Evolutionary conservation across 64 coral and sea anemone species (phyloP).

Genomic region (Acropora tenuis): DNA sequence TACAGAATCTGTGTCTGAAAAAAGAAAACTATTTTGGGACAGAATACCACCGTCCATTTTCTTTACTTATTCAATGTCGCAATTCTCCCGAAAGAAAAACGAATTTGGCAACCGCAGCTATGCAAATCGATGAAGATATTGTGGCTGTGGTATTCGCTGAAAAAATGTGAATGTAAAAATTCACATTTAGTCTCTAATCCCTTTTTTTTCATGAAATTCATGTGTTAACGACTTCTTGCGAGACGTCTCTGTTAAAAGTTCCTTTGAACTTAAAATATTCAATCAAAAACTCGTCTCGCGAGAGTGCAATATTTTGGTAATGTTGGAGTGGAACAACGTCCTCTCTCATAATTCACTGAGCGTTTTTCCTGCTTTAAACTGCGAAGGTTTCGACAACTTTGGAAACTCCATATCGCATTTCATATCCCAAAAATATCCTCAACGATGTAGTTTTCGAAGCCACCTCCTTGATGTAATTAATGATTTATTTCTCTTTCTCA

Average conservation of each 20-base stretch:
- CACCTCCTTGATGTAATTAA: background rate
- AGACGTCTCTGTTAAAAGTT: background rate
- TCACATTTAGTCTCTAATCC: background rate
- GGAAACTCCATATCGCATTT: no score
- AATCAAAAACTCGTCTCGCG: background rate
- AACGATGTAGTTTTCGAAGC: background rate
- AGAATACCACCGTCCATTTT: background rate
- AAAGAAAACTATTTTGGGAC: background rate
- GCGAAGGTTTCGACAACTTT: no score
- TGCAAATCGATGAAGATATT: constrained; percentile 35
- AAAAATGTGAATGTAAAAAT: background rate
- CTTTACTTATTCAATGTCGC: background rate
- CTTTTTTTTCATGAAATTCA: background rate
- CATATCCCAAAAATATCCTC: background rate
- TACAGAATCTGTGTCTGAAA: no score
- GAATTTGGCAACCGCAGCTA: constrained; percentile 13
- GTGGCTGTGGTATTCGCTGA: background rate
- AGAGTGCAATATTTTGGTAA: background rate
- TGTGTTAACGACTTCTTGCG: background rate
- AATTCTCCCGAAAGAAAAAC: background rate
- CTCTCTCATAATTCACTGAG: no score
- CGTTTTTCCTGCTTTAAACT: no score
- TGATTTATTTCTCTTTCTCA: constrained; percentile 11
- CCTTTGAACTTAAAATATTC: background rate
- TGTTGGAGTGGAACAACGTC: background rate